These are phyloP conservation scores for Malurus alboscapulatus DNA, from an alignment of 2,113 vertebrate species.

Conservation along the genomic window DNA sequence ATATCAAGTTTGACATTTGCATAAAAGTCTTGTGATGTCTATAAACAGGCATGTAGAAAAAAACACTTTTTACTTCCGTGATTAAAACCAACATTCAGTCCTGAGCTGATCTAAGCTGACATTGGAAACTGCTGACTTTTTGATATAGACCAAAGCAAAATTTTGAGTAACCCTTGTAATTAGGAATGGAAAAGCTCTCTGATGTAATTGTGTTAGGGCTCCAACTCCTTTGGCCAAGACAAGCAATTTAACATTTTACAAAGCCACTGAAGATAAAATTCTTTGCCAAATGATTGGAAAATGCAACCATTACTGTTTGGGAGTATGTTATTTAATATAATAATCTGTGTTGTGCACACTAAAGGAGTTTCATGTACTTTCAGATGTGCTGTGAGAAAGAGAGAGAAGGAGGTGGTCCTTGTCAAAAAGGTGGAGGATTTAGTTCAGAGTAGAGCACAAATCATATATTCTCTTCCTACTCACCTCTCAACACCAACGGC, in stretches of 20 bases:
- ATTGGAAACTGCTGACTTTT: constrained; percentile 22
- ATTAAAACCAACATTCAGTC: neutral
- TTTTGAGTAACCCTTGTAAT: neutral
- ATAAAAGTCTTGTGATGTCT: constrained; percentile 26
- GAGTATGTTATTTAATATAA: neutral
- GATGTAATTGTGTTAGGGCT: neutral
- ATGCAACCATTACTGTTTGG: neutral
- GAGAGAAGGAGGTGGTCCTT: constrained; percentile 28
- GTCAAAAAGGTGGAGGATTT: constrained; percentile 49
- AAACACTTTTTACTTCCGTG: neutral
- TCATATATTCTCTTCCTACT: constrained; percentile 45
- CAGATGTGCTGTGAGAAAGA: neutral
- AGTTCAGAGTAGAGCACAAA: constrained; percentile 21
- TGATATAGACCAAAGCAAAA: neutral
- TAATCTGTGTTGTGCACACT: neutral
- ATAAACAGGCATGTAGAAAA: neutral
- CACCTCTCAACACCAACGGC: constrained; percentile 46
- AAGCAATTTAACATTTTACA: neutral
- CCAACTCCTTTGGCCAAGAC: neutral
- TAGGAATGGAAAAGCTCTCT: neutral
- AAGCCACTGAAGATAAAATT: neutral
- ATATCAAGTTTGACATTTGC: constrained; percentile 30
- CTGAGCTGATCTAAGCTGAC: constrained; percentile 20
- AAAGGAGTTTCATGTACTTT: neutral
- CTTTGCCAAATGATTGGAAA: neutral